Evolutionary conservation across 2,113 vertebrate genomes (phyloP).

Genomic region (Dissostichus mawsoni): DNA sequence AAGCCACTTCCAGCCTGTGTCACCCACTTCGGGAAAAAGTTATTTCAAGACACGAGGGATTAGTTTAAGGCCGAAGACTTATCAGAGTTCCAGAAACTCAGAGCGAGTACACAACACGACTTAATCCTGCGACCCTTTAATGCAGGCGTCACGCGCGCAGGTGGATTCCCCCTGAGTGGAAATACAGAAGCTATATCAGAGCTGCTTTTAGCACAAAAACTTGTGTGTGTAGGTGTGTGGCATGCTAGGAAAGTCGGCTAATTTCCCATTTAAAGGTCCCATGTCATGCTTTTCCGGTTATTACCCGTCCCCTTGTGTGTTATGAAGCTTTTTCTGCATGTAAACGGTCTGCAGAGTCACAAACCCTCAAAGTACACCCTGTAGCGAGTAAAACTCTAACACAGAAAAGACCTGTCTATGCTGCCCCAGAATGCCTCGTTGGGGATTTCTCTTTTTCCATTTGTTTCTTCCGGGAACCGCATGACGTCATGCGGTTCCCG

Average conservation of each 20-base stretch:
- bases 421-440: too few relatives aligned
- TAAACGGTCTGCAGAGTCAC: too few relatives aligned
- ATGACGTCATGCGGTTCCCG: too few relatives aligned
- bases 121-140: conserved; percentile 61
- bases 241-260: background rate
- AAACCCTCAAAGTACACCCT: too few relatives aligned
- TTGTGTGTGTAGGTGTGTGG: background rate
- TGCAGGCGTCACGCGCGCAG: conserved; percentile 30
- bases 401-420: too few relatives aligned
- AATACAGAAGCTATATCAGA: background rate
- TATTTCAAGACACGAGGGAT: conserved; percentile 76
- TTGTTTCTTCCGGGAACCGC: too few relatives aligned
- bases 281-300: too few relatives aligned
- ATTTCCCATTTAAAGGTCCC: background rate
- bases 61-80: conserved; percentile 66
- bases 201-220: background rate
- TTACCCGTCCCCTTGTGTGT: too few relatives aligned
- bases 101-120: conserved; percentile 50
- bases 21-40: conserved; percentile 46
- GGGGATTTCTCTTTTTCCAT: too few relatives aligned
- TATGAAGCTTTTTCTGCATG: too few relatives aligned
- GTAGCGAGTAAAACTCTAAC: too few relatives aligned
- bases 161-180: conserved; percentile 17
- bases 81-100: conserved; percentile 65
- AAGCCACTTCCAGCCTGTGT: conserved; percentile 4